A percentile compares a stretch with the other conserved stretches of the same genome.
Conservation (phyloP, 2,888 invertebrate species). For the Hofmannophila pseudospretella region DNA sequence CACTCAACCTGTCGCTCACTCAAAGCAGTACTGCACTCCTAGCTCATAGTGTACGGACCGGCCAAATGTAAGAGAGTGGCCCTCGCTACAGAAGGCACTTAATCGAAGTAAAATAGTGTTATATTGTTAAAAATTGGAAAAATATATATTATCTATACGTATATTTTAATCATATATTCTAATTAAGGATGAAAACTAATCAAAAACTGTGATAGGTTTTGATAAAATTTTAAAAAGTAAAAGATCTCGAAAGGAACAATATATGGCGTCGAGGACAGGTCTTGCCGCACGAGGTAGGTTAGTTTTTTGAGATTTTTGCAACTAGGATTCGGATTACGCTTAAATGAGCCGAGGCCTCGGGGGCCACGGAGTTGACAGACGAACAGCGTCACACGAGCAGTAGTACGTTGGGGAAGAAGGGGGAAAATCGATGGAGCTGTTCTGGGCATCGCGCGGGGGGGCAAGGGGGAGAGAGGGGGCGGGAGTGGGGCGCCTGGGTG, state of each 20-base stretch:
- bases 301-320: slow-evolving; percentile 60
- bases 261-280: slow-evolving; percentile 20
- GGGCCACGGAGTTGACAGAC: slow-evolving; percentile 32
- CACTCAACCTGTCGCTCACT: slow-evolving; percentile 32
- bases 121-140: slow-evolving; percentile 74
- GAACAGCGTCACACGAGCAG: slow-evolving; percentile 10
- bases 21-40: too few species aligned
- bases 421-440: slow-evolving; percentile 56
- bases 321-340: slow-evolving; percentile 41
- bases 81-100: slow-evolving; percentile 23
- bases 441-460: slow-evolving; percentile 27
- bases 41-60: slow-evolving; percentile 13
- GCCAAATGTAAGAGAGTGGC: slow-evolving; percentile 12
- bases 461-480: slow-evolving; percentile 14
- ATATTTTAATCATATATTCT: slow-evolving; percentile 76
- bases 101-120: slow-evolving; percentile 72
- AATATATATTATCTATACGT: slow-evolving; percentile 75
- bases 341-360: slow-evolving; percentile 24
- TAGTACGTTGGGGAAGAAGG: slow-evolving; percentile 29
- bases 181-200: slow-evolving; percentile 77
- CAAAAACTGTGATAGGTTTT: slow-evolving; percentile 79
- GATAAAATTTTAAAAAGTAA: slow-evolving; percentile 74
- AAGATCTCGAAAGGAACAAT: slow-evolving; percentile 30
- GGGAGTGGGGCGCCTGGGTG: slow-evolving; percentile 9
- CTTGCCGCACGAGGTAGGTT: slow-evolving; percentile 34